Conservation (phyloP, 2,113 vertebrate genomes). For the Pteropus alecto region DNA sequence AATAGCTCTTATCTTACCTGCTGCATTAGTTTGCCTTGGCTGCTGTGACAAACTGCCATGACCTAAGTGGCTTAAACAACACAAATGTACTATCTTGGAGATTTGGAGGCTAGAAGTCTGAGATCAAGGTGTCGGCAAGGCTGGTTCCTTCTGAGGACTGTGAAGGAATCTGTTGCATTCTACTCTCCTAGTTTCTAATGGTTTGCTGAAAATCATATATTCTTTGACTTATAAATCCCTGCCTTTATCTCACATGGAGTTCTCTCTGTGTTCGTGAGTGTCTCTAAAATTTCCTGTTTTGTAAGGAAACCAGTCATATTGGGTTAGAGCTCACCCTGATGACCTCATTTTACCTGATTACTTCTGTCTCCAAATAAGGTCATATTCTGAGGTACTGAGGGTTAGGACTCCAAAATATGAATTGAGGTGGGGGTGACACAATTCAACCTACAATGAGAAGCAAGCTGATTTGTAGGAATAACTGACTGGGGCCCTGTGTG, state of each 20-base stretch:
- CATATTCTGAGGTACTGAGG: background rate
- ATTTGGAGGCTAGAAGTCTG: background rate
- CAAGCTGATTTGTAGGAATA: background rate
- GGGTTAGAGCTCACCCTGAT: background rate
- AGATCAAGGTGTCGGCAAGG: background rate
- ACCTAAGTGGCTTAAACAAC: background rate
- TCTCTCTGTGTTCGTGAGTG: background rate
- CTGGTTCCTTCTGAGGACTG: background rate
- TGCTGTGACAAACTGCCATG: background rate
- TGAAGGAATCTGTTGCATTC: background rate
- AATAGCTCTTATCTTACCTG: background rate
- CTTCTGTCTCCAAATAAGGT: background rate
- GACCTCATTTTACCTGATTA: background rate
- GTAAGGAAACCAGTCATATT: background rate
- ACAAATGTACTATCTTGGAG: background rate
- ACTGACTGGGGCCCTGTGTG: fast-evolving
- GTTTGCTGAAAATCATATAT: background rate
- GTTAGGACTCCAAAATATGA: background rate
- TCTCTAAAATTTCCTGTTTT: background rate
- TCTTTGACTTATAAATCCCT: background rate
- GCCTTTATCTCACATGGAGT: background rate
- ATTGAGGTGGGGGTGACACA: background rate
- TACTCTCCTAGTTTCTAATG: background rate
- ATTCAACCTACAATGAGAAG: too few relatives aligned
- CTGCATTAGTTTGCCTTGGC: background rate